Base-by-base conservation (phyloP, 1,140 invertebrate genomes). In the Tetraneura akinire region DNA sequence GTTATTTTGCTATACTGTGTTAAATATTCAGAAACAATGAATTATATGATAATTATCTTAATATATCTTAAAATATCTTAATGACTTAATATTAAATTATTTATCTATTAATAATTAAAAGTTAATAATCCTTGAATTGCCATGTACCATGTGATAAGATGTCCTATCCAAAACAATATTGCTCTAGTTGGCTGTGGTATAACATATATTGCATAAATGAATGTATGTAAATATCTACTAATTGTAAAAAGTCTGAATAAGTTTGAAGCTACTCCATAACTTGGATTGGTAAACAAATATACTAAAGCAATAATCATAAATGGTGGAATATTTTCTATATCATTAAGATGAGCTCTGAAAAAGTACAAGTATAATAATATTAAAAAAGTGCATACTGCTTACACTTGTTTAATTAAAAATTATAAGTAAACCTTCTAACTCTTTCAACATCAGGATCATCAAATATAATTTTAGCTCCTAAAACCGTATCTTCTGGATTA, bases 301-400 rank as follows among this genome's bases (percentile, higher is more conserved):
- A 91, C 81, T 0, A 88, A 86, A 1, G 88, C 90, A 53, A 90
- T 85, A 2, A 88, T 83, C 13, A 91, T 80, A 92, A 87, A 82
- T 92, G 92, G 84, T n/a, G 18, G 51, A 53, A 53, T 53, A 53
- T 53, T 53, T 53, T 92, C 91, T 73, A 92, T 81, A 83, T 92
- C 91, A 83, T 92, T 92, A 70, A 87, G 85, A 83, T 92, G 91
- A 18, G 90, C 89, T 82, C 91, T 91, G 83, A 5, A 37, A 78
- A 81, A 80, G 74, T 37, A 47, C 32, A 71, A 53, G 68, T 21
- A 62, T 8, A 29, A 26, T 62, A 32, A 14, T 14, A 62, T 29
- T 18, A 29, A 62, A 26, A 29, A 26, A n/a, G n/a, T 32, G 49
- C 71, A 53, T 80, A 42, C 29, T 47, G 8, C 8, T n/a, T n/a